Base-by-base conservation (phyloP, 2,113 vertebrate genomes). In the Odontophorus gujanensis region DNA sequence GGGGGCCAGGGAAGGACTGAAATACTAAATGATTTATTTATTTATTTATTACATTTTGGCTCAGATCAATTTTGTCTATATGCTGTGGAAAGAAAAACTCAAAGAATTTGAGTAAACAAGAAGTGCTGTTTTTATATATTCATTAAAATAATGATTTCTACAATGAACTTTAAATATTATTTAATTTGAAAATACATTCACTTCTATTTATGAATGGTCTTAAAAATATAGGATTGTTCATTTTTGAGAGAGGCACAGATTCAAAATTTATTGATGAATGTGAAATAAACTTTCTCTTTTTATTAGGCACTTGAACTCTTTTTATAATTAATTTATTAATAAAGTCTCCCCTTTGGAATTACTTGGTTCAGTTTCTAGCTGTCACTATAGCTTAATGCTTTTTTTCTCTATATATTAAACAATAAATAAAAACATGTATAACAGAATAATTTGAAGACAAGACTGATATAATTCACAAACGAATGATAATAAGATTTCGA, bases 1-100 rank as follows among this genome's bases (percentile, higher is more conserved):
- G 62, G 16, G 16, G 30, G 16, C 16, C 17, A 18, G 40, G 3
- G 10, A 3, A 30, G 10, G 9, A 8, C 18, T 57, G 11, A 45
- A 84, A 74, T 80, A 34, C 20, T 57, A 84, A 57, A 32, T 19
- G 8, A 4, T 68, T 63, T 80, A n/a, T 6, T 38, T 84, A 55
- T 50, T 50, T 48, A 12, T 24, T 48, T 48, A 40, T 40, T 40
- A 40, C 34, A 50, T 2, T 57, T 79, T 50, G 11, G 2, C 3
- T 3, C 5, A 16, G 51, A 59, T 1, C 2, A 83, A 16, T 48
- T 58, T 28, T 38, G 1, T 59, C 3, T 63, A 1, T 28, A 2
- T n/a, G 55, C 2, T 7, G 26, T 40, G 5, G 20, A 57, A n/a
- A 48, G 73, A 57, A 57, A 50, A 58, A 73, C 62, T 4, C 2